Evolutionary conservation across 2,888 invertebrate genomes (phyloP), one percentile per base, ranked within the genome.

Genomic region (Apoderus coryli): DNA sequence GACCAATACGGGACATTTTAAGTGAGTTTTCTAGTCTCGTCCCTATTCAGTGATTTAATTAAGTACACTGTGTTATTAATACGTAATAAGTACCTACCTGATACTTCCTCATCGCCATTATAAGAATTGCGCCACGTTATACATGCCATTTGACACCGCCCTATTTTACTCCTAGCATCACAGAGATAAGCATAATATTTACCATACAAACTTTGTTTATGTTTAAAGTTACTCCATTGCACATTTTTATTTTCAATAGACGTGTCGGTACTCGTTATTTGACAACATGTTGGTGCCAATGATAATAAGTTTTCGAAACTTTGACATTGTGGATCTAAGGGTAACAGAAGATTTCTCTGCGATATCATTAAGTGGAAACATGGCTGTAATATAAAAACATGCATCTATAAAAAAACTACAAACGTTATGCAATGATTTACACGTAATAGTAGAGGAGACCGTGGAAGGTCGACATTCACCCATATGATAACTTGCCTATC

Each of bases 151-250:
- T 74, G 68, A 48, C 85, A 79, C 5, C 73, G 66, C 14, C 70
- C 67, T 31, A 92, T 78, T 52, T 77, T 77, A 48, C 69, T 72
- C 39, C 81, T 68, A 1, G 90, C 88, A 54, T 86, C 85, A 49
- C 76, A 76, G 15, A 93, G 63, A 58, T 92, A 92, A 1, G 81
- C 80, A 59, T 82, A 79, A 55, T 80, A 80, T 56, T 82, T 82
- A 16, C 77, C 76, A 50, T 75, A 79, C 36, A 84, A 55, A 33
- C 76, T 78, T 40, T 78, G 78, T 64, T 40, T 65, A 15, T 49
- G 45, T 3, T 64, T 63, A 39, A 65, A 64, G 41, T 65, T 61
- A 47, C 65, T 67, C 65, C 64, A 64, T 43, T 65, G 53, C 22
- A 49, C 44, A 29, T 36, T 36, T 32, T 39, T 37, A 15, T 44